These are phyloP conservation scores for Dendrophyllia cribrosa DNA, from an alignment of 64 coral and sea anemone genomes.

Conservation along the genomic window DNA sequence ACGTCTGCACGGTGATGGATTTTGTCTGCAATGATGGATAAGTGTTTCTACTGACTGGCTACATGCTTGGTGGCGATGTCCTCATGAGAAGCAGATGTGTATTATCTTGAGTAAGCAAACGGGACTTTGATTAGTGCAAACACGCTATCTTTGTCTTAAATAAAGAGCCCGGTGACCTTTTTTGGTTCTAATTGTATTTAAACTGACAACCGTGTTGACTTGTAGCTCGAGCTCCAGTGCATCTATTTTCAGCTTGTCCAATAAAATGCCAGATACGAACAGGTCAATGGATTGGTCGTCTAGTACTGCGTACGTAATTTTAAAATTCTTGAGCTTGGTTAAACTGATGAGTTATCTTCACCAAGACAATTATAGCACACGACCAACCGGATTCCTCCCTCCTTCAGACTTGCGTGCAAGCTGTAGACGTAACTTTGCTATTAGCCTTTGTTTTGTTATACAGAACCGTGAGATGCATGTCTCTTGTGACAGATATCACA, in stretches of 20 bases:
- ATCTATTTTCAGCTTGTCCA: slow-evolving; percentile 9
- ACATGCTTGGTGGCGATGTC: slow-evolving; percentile 26
- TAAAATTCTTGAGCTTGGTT: slow-evolving; percentile 18
- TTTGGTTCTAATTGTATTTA: background rate
- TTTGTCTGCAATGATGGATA: slow-evolving; percentile 11
- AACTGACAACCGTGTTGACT: background rate
- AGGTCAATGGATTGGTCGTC: slow-evolving; percentile 78
- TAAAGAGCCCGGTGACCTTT: slow-evolving; percentile 23
- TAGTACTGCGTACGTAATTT: slow-evolving; percentile 59
- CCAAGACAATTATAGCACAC: background rate
- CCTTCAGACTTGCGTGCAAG: too few species aligned
- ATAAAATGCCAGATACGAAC: slow-evolving; percentile 38
- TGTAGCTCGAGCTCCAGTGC: slow-evolving; percentile 43
- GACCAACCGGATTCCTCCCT: too few species aligned
- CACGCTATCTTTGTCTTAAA: slow-evolving; percentile 46
- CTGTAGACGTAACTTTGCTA: background rate
- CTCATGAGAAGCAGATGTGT: slow-evolving; percentile 28
- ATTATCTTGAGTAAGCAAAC: slow-evolving; percentile 36
- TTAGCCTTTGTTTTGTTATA: background rate
- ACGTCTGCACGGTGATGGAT: slow-evolving; percentile 9
- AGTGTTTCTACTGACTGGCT: slow-evolving; percentile 33
- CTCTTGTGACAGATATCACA: slow-evolving; percentile 51
- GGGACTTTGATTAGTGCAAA: slow-evolving; percentile 17
- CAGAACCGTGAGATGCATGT: slow-evolving; percentile 66
- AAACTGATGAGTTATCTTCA: too few species aligned